Conservation (phyloP, 2,888 invertebrate species). For the Eurytoma californica region DNA sequence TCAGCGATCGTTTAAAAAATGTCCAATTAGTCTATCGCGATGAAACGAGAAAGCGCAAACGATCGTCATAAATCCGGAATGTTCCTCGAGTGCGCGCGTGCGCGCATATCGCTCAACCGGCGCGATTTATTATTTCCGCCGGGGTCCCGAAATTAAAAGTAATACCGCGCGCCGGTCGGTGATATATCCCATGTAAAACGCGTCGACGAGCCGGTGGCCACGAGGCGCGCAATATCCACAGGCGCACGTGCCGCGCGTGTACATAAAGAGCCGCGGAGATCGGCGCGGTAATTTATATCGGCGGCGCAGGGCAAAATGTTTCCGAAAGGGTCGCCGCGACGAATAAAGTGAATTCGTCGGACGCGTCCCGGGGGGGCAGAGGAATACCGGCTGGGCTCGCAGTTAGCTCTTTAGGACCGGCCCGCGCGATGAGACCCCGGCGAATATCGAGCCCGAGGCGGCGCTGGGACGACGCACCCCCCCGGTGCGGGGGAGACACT, state of each 20-base stretch:
- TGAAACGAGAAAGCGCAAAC: constrained; percentile 9
- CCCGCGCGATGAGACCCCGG: neutral
- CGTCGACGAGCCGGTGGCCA: neutral
- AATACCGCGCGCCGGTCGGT: constrained; percentile 8
- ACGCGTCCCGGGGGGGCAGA: neutral
- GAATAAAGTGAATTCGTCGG: constrained; percentile 19
- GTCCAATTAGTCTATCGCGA: constrained; percentile 3
- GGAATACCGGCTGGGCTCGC: neutral
- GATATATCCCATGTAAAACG: neutral
- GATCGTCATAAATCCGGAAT: constrained; percentile 6
- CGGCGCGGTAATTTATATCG: constrained; percentile 28
- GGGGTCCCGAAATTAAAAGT: constrained; percentile 39
- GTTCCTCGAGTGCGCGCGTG: neutral
- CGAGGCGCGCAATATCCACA: neutral
- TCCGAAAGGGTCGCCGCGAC: neutral
- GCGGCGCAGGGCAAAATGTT: constrained; percentile 7
- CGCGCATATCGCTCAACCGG: constrained; percentile 12
- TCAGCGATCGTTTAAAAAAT: neutral
- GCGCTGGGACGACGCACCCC: neutral
- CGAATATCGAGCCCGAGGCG: neutral
- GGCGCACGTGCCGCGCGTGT: neutral
- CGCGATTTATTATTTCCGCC: constrained; percentile 39
- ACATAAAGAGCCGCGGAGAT: neutral
- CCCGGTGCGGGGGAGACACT: neutral
- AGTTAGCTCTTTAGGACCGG: no score